phyloP scores from a whole-genome alignment of 2,888 invertebrate genomes.

The Orthosia incerta region DNA sequence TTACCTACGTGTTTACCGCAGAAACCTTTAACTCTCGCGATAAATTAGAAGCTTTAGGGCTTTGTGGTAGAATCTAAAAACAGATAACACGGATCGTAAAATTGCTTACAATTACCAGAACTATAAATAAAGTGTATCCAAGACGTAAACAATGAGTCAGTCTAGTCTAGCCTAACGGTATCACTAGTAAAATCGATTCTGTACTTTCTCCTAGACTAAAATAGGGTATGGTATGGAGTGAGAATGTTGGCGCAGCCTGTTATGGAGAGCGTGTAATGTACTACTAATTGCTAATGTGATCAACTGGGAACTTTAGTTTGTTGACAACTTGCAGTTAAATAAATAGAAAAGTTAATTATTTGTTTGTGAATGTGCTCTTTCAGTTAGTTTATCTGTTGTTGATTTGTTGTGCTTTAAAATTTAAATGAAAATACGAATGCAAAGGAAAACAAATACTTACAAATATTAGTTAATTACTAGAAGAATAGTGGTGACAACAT shows the following conservation, averaged over 20 bases:
- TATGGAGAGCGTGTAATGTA: constrained; percentile 62
- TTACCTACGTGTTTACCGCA: constrained; percentile 45
- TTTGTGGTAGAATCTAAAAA: constrained; percentile 55
- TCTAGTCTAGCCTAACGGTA: constrained; percentile 63
- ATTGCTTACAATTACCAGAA: constrained; percentile 62
- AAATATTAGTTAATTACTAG: neutral
- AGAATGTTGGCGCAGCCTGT: constrained; percentile 54
- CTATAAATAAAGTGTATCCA: constrained; percentile 64
- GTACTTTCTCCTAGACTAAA: constrained; percentile 76
- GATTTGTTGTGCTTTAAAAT: neutral
- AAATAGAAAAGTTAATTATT: constrained; percentile 14
- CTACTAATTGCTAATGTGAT: constrained; percentile 49
- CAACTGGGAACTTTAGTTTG: constrained; percentile 14
- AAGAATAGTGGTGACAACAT: neutral
- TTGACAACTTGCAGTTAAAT: constrained; percentile 21
- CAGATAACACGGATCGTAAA: constrained; percentile 54
- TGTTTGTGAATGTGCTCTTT: neutral
- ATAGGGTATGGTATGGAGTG: constrained; percentile 71
- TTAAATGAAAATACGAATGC: neutral
- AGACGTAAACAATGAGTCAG: constrained; percentile 73
- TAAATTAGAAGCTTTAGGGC: constrained; percentile 55
- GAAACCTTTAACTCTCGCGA: constrained; percentile 36
- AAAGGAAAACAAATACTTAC: neutral
- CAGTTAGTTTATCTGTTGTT: constrained; percentile 1
- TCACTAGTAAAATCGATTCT: constrained; percentile 68